Evolutionary conservation across 2,797 vertebrate species (phyloP), one percentile per base, ranked within the genome.

Genomic region (Schizopygopsis malacanthus): DNA sequence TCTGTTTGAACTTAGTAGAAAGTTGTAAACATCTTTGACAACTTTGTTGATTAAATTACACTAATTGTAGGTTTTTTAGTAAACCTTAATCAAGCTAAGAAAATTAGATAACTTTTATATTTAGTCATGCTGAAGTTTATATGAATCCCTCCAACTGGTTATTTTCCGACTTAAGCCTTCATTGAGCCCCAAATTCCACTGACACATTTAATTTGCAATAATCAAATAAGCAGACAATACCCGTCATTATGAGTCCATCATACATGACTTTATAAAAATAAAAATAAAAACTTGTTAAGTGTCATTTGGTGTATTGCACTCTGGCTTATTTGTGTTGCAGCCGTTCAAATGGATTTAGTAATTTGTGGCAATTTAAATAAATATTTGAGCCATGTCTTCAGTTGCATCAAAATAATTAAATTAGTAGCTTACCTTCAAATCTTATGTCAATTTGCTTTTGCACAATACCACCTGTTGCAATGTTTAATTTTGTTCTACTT

Each of bases 401-500:
- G 13, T 12, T 7, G 1, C 16, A 3, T 37, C 16, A 76, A 76
- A 76, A 76, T 76, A 76, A 76, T 54, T 54, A 41, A 59, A 59
- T 2, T 20, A 4, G 18, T 41, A 41, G 6, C 52, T 41, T 59
- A 59, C 6, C 75, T 56, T 39, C 22, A 78, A 41, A 59, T 59
- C 37, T 9, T 78, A 56, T 41, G 37, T 59, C 52, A 41, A 59
- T 78, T 78, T 78, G 52, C 52, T 78, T 43, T 78, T 78, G 6
- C 33, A n/a, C 20, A 41, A 9, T 59, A 41, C 20, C 75, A 59
- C 20, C 33, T n/a, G 37, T n/a, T 59, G 52, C 52, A n/a, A 4
- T 56, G 75, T 78, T 78, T 78, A 18, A 15, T 41, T 41, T 59
- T 0, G 52, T 59, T 52, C 20, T 37, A 25, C 25, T 41, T 20